Conservation (phyloP, 2,113 vertebrate species). For the Pachycephala philippinensis region DNA sequence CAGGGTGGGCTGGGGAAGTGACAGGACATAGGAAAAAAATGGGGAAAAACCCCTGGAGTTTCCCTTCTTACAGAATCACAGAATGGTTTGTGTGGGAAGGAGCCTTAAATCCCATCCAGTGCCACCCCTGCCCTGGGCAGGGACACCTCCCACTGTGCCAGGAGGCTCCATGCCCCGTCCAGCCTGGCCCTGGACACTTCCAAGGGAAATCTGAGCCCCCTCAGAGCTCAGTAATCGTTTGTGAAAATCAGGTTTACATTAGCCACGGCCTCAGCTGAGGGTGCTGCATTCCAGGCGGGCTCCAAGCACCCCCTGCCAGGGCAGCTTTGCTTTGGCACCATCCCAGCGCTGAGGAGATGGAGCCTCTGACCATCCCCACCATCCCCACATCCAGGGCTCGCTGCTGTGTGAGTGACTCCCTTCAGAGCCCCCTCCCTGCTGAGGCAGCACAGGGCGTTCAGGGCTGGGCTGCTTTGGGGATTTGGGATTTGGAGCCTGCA, state of each 20-base stretch:
- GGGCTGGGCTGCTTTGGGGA: neutral
- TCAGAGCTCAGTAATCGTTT: neutral
- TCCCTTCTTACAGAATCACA: neutral
- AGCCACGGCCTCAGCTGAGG: neutral
- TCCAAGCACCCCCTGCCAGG: neutral
- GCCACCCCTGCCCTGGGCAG: neutral
- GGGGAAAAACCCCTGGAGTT: accelerated
- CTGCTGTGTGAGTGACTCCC: neutral
- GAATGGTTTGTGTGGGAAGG: neutral
- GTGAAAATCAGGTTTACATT: neutral
- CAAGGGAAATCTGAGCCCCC: neutral
- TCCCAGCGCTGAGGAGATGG: accelerated
- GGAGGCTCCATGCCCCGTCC: neutral
- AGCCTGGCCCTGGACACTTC: neutral
- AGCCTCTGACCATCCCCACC: neutral
- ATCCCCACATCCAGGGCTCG: neutral
- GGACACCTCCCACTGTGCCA: neutral
- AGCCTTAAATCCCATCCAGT: neutral
- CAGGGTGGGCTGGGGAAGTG: neutral
- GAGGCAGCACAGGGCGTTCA: accelerated
- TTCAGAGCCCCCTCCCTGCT: accelerated
- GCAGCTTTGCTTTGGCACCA: neutral
- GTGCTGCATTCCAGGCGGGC: neutral
- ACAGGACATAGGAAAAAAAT: neutral
- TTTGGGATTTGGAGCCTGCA: neutral